Percentiles rank a stretch among this genome's conserved stretches.
These are phyloP conservation scores for Tetranychus truncatus DNA, from an alignment of 2,888 invertebrate species.

Conservation along the genomic window DNA sequence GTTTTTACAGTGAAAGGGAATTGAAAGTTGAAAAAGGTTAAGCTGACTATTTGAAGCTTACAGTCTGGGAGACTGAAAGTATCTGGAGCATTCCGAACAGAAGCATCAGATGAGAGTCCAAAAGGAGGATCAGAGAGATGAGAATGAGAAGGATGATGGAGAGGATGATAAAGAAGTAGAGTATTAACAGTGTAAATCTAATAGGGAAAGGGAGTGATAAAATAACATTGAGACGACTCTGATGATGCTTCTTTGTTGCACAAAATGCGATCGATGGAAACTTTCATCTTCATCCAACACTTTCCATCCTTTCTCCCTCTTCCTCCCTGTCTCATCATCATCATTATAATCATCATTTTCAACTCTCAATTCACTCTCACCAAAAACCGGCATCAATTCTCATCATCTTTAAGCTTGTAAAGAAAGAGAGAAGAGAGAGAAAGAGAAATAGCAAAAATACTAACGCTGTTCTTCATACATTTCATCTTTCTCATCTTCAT, in stretches of 20 bases:
- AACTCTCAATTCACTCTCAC: background rate
- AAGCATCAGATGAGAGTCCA: slow-evolving; percentile 1
- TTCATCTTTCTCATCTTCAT: background rate
- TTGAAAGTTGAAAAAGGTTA: background rate
- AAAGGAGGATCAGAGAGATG: background rate
- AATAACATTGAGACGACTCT: background rate
- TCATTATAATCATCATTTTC: background rate
- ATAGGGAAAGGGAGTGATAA: slow-evolving; percentile 1
- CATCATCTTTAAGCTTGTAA: background rate
- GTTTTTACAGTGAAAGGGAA: background rate
- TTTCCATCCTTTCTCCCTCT: background rate
- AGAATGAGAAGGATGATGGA: background rate
- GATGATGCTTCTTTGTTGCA: background rate
- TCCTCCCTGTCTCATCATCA: slow-evolving; percentile 1
- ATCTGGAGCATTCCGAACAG: background rate
- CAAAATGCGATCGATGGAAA: too few relatives aligned
- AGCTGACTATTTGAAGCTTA: background rate
- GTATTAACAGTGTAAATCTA: background rate
- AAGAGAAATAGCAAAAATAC: too few relatives aligned
- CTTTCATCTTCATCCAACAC: background rate
- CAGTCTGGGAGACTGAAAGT: background rate
- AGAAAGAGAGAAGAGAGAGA: too few relatives aligned
- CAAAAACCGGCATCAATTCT: background rate
- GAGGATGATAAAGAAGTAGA: background rate
- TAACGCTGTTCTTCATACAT: background rate